phyloP scores from a whole-genome alignment of 1,140 invertebrate genomes.

The Adoxophyes honmai region DNA sequence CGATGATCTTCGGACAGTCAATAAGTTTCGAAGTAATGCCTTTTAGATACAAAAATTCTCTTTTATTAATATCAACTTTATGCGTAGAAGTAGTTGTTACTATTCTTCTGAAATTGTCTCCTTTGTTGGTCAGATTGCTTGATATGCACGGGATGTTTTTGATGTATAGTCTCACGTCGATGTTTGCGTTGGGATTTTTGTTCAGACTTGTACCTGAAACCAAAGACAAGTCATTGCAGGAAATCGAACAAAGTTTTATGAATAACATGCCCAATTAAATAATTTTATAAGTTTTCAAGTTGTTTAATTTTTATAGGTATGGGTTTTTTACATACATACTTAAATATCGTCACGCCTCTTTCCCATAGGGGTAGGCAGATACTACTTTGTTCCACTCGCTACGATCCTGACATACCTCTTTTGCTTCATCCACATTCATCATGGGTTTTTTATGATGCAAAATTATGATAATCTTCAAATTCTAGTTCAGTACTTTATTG shows the following conservation, averaged over 20 bases:
- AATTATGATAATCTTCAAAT: too few relatives aligned
- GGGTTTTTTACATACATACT: too few relatives aligned
- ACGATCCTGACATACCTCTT: too few relatives aligned
- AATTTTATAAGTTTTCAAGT: too few relatives aligned
- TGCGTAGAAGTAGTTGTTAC: conserved; percentile 1
- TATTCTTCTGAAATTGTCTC: conserved; percentile 23
- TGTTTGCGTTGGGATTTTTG: conserved; percentile 14
- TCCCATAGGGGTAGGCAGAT: too few relatives aligned
- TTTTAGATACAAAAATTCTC: conserved; percentile 19
- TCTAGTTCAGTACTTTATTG: too few relatives aligned
- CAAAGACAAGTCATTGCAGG: conserved; percentile 26
- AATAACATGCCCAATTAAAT: too few relatives aligned
- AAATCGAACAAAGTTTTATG: conserved; percentile 21
- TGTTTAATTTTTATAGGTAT: too few relatives aligned
- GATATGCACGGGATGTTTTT: conserved; percentile 26
- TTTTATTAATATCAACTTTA: conserved; percentile 13
- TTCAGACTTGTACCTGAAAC: conserved; percentile 31
- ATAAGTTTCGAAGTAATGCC: conserved; percentile 24
- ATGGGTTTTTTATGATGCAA: too few relatives aligned
- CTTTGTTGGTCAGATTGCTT: conserved; percentile 23
- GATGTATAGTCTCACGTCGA: conserved; percentile 19
- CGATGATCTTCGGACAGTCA: conserved; percentile 20
- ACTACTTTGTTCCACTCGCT: too few relatives aligned
- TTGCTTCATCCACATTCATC: too few relatives aligned
- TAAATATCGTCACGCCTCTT: too few relatives aligned